Percentiles rank a stretch among this genome's conserved stretches.
Conservation (phyloP, 2,888 invertebrate species). For the Amiota mariae region DNA sequence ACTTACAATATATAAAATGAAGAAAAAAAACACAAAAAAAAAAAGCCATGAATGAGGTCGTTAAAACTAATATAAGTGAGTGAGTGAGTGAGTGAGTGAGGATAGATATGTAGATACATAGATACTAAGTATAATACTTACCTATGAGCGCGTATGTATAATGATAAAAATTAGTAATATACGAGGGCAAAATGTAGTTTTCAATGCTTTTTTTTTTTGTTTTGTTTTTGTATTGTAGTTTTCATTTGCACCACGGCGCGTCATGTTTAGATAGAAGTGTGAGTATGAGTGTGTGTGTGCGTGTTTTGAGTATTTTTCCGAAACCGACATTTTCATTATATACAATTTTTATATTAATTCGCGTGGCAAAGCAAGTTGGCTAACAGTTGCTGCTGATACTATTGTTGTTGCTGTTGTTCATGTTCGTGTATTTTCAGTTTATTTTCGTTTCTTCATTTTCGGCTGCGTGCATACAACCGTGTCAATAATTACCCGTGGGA, state of each 20-base stretch:
- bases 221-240: slow-evolving; percentile 16
- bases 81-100: neutral
- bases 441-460: slow-evolving; percentile 50
- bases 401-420: slow-evolving; percentile 40
- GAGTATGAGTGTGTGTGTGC: neutral
- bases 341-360: slow-evolving; percentile 56
- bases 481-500: slow-evolving; percentile 72
- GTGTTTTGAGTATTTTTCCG: slow-evolving; percentile 7
- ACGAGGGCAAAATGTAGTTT: slow-evolving; percentile 64
- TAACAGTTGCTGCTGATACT: slow-evolving; percentile 29
- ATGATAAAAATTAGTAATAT: slow-evolving; percentile 58
- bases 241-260: slow-evolving; percentile 49
- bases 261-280: slow-evolving; percentile 32
- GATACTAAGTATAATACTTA: slow-evolving; percentile 2
- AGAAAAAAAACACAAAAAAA: slow-evolving; percentile 28
- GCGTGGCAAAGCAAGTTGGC: slow-evolving; percentile 47
- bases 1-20: neutral
- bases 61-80: slow-evolving; percentile 23
- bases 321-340: slow-evolving; percentile 63
- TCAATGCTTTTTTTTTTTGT: slow-evolving; percentile 60
- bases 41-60: slow-evolving; percentile 36
- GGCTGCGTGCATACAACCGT: slow-evolving; percentile 71
- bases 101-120: neutral
- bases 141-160: neutral
- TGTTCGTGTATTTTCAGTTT: slow-evolving; percentile 27